Conservation (phyloP, 1,140 invertebrate species). For the Diuraphis noxia region DNA sequence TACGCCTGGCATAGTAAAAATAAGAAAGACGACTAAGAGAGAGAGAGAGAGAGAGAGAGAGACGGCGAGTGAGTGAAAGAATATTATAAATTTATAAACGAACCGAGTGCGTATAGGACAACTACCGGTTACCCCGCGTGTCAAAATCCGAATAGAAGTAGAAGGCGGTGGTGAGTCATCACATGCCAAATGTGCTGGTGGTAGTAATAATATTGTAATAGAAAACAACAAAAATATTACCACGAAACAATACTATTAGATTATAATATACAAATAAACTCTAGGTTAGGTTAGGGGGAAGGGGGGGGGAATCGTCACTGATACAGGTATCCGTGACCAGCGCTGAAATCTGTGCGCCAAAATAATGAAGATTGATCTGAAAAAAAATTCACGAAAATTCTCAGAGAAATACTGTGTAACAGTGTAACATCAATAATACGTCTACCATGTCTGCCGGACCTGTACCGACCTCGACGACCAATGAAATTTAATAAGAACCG, state of each 20-base stretch:
- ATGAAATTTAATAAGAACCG: not conserved
- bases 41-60: not conserved
- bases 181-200: not conserved
- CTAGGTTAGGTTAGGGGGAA: too few species aligned
- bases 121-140: slow-evolving; percentile 9
- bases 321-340: not conserved
- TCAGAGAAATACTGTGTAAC: not conserved
- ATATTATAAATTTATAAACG: not conserved
- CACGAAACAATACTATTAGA: too few species aligned
- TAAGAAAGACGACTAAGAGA: not conserved
- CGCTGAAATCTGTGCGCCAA: not conserved
- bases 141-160: not conserved
- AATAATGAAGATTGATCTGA: not conserved
- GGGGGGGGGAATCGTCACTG: not conserved
- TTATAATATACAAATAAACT: not conserved
- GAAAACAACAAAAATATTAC: not conserved
- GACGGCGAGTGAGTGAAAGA: not conserved
- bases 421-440: too few species aligned
- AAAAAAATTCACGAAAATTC: not conserved
- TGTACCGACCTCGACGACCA: not conserved
- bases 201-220: not conserved
- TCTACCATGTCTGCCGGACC: not conserved
- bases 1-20: not conserved
- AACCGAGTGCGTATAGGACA: not conserved
- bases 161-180: not conserved